Percentiles rank a stretch among this genome's conserved stretches.
These are phyloP conservation scores for Aurelia sp. DNA, from an alignment of 30 jellyfish, hydroid and myxozoan genomes.

Conservation along the genomic window DNA sequence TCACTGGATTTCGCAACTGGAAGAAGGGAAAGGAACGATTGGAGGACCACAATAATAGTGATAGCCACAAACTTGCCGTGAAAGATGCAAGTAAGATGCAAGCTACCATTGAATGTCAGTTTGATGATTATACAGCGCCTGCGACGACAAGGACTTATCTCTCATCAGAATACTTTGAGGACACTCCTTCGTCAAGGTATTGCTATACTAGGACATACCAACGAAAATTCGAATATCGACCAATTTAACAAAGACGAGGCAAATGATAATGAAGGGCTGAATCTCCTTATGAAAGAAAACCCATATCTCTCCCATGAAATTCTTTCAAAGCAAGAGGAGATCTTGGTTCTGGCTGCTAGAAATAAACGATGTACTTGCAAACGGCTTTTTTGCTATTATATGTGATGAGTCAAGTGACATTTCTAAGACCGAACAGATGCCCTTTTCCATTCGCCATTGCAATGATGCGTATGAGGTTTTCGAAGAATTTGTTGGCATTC, in stretches of 20 bases:
- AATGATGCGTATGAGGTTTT: slow-evolving; percentile 22
- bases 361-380: background rate
- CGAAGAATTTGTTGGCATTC: slow-evolving; percentile 37
- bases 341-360: slow-evolving; percentile 16
- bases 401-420: too few species aligned
- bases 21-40: too few species aligned
- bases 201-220: slow-evolving; percentile 20
- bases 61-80: too few species aligned
- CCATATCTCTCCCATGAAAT: slow-evolving; percentile 20
- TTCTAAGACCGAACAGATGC: too few species aligned
- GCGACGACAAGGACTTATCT: slow-evolving; percentile 44
- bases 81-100: too few species aligned
- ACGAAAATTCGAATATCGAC: slow-evolving; percentile 36
- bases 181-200: slow-evolving; percentile 58
- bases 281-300: slow-evolving; percentile 11
- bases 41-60: too few species aligned
- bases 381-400: too few species aligned
- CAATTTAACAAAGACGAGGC: too few species aligned
- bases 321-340: background rate
- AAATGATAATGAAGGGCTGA: too few species aligned
- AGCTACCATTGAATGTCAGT: slow-evolving; percentile 34
- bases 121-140: slow-evolving; percentile 47
- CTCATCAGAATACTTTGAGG: slow-evolving; percentile 39
- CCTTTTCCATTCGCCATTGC: slow-evolving; percentile 26
- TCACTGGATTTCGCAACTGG: too few species aligned